Base-by-base conservation (phyloP, 2,888 invertebrate genomes). In the Watsonalla cultraria region DNA sequence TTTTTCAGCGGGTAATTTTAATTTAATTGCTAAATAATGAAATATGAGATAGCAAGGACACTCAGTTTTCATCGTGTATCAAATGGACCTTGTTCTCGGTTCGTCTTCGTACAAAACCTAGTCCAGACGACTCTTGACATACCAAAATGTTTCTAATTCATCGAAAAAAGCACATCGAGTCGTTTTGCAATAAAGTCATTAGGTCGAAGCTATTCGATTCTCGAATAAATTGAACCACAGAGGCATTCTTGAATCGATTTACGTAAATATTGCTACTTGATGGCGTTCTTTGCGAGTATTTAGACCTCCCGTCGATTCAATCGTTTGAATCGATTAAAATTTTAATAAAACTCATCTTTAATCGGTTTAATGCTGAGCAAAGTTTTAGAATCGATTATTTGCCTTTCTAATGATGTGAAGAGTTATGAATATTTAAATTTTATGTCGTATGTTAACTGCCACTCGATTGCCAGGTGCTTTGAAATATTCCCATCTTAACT, bases 111-210 rank as follows among this genome's bases (percentile, higher is more conserved):
- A 11, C n/a, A 37, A 48, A 48, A 49, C 37, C 49, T 37, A 49
- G 37, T 37, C 15, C 49, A 49, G 15, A 37, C 39, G 9, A 49
- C 15, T 37, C 49, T 2, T 7, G 37, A 39, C 49, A 66, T 62
- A 62, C 59, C 65, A 53, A 65, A 70, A 64, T 62, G 53, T 53
- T 53, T 55, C 50, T 35, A 46, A 53, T 53, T 56, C 50, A 24
- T 51, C 53, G 58, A 68, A 76, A 76, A 71, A 71, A 57, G 47
- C 45, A 15, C 46, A 51, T 42, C 11, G 11, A 54, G 53, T 51
- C 59, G 60, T 62, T 70, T 66, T 68, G 76, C 74, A 78, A 86
- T 85, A 76, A 82, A 85, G 85, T 70, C 80, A 84, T 86, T 81
- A 79, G 69, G 59, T 55, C 53, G 39, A 39, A 71, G 68, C 61